Base-by-base conservation (phyloP, 2,888 invertebrate species). In the Phortica magna region DNA sequence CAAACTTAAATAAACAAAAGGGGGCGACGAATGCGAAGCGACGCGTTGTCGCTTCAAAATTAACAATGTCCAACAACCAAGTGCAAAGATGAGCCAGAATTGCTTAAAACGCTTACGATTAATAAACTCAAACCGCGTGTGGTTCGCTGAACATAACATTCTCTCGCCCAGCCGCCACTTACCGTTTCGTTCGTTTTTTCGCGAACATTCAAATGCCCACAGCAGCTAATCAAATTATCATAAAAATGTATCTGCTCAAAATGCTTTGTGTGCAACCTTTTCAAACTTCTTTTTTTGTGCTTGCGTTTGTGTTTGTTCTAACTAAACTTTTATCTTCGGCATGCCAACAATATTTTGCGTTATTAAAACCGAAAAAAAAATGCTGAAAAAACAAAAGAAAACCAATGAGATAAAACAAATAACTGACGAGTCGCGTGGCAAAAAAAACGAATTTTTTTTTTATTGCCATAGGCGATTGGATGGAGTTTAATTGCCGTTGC, bases 171-270 rank as follows among this genome's bases (percentile, higher is more conserved):
- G 5, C 48, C 14, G 48, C 48, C 1, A 17, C 4, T 61, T 22
- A 6, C 19, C 19, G 19, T 22, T 61, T 61, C 19, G 19, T 71
- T 53, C 55, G 70, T 61, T 61, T 61, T 61, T 71, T 53, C 55
- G 70, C 70, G 67, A n/a, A 53, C 31, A 39, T 71, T 53, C 12
- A 59, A 71, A 71, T 71, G 70, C 70, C 70, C 55, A 71, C 31
- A 76, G 76, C 77, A 77, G 79, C 78, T 79, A 77, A 79, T 78
- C 78, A 79, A 79, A 79, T 79, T 78, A 79, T 78, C 79, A 79
- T 79, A 76, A 79, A 78, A 75, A 67, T 67, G 53, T 72, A 74
- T 75, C 53, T 76, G 75, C 67, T 76, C 74, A 72, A 22, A 61
- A 12, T 53, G 65, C 73, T 74, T 65, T 61, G 9, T 70, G 39